These are phyloP conservation scores for Palythoa grandis DNA, from an alignment of 92 coral and sea anemone species.

Conservation along the genomic window DNA sequence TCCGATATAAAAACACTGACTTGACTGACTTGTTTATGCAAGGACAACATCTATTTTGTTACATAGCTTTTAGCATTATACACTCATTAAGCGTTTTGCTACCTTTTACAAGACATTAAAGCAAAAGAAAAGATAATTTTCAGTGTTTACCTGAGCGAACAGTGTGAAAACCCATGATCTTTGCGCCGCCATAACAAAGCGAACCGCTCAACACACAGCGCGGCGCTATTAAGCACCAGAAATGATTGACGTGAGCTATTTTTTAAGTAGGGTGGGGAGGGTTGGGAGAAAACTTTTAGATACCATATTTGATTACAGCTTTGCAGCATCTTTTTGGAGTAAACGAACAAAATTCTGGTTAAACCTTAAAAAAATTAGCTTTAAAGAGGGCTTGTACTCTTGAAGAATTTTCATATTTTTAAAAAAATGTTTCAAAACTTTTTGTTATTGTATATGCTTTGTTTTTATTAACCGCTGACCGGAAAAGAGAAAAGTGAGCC, in stretches of 20 bases:
- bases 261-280: slow-evolving; percentile 8
- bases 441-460: neutral
- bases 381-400: neutral
- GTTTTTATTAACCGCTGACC: slow-evolving; percentile 29
- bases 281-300: neutral
- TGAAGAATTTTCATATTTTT: too few species aligned
- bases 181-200: slow-evolving; percentile 22
- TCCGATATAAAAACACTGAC: too few species aligned
- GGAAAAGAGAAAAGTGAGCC: slow-evolving; percentile 38
- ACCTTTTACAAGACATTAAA: neutral
- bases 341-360: neutral
- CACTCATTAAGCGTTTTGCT: neutral
- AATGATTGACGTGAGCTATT: neutral
- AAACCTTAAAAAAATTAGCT: too few species aligned
- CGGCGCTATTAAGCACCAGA: neutral
- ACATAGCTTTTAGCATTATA: neutral
- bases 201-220: neutral
- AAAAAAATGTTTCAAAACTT: neutral
- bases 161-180: slow-evolving; percentile 12
- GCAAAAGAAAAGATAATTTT: neutral
- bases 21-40: too few species aligned
- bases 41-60: too few species aligned
- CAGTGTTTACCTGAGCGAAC: slow-evolving; percentile 32
- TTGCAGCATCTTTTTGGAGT: neutral
- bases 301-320: neutral